Evolutionary conservation across 2,113 vertebrate species (phyloP), one percentile per base, ranked within the genome.

Genomic region (Pholis gunnellus): DNA sequence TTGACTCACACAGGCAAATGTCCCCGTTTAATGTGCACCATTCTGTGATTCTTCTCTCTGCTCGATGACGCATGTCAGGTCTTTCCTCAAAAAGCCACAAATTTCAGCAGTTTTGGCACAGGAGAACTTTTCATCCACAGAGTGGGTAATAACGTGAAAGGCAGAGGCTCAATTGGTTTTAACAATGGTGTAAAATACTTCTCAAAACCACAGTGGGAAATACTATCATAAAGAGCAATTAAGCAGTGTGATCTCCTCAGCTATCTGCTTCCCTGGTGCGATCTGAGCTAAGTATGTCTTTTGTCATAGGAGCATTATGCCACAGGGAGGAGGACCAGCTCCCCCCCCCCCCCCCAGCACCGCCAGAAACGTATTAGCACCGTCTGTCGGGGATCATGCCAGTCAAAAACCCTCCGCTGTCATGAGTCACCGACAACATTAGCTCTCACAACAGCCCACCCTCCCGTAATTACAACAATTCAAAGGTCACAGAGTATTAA

Each of bases 221-320:
- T 42, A 67, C 57, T 85, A 84, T 82, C 84, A 84, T 92, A 89
- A 93, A 88, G 72, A 79, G 74, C 82, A 87, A 88, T 91, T 87
- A 88, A 80, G 65, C 84, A 75, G 70, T 50, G 44, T 79, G 82
- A 81, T 86, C 79, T 75, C 65, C 67, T 78, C 46, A 85, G 87
- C 79, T 81, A 77, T 74, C 74, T 72, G 68, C 71, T 87, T 64
- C 80, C 77, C 66, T 3, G 40, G 68, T 10, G 25, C 5, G 27
- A 82, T 83, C 63, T 74, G 48, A 79, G 76, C 73, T 78, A 75
- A 81, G 52, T 72, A 14, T 64, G 38, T 73, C 69, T 87, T 81
- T 81, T 81, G 81, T 85, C 85, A 84, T 59, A 72, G 61, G 79
- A 69, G 42, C 65, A 69, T 72, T 70, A 67, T 78, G 71, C 63